Base-by-base conservation (phyloP, 2,113 vertebrate genomes). In the Vombatus ursinus region DNA sequence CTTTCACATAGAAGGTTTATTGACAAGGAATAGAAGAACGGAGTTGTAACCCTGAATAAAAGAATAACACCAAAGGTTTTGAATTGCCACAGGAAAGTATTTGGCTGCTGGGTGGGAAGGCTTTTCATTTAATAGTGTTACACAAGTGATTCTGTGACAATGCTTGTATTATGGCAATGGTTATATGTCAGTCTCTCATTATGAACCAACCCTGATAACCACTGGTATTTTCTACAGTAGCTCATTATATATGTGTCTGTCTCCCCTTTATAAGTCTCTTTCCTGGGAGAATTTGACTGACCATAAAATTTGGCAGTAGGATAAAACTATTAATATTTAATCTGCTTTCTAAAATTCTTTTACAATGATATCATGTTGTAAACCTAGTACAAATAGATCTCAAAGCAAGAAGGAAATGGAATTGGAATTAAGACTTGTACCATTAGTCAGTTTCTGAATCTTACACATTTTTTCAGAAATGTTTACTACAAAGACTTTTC, bases 11-110 rank as follows among this genome's bases (percentile, higher is more conserved):
- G 8, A 95, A 95, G 51, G 26, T 92, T 92, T 47, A 91, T 11
- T 94, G 92, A 95, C 37, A 92, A 92, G 52, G 91, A 95, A 51
- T 31, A 89, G 93, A 53, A 91, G 7, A 95, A 52, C 6, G 91
- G 92, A 50, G 68, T 68, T 92, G 50, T 90, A 93, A 68, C 31
- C 28, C 7, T 91, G 28, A 95, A 90, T 9, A 22, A 53, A 52
- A 90, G 19, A 92, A 61, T 96, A 25, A 25, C 3, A 31, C 24
- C 22, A 92, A 89, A 94, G 44, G 16, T 92, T 97, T 97, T 96
- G 10, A 92, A 92, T 84, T 92, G 84, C n/a, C 47, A 50, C 1
- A 89, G 44, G 25, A 53, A 89, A 92, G 22, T 47, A 1, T 94
- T 50, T 92, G 90, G 47, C 52, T 77, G 19, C 68, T 93, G 50